These are phyloP conservation scores for Narcine bancroftii DNA, from an alignment of 2,113 vertebrate genomes.

Conservation along the genomic window DNA sequence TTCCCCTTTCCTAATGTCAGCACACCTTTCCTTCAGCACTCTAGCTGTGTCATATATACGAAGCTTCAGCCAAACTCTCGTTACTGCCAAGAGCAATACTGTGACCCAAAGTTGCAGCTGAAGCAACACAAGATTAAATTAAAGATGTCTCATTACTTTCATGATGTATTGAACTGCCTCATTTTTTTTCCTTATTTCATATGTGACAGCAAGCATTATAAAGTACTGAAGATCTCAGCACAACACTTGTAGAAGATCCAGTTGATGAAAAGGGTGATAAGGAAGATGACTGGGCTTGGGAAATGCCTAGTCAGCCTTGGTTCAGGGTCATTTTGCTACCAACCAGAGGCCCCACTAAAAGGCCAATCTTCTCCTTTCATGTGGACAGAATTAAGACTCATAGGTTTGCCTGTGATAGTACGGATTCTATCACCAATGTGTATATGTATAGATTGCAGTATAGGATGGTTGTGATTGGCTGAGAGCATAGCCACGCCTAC, in stretches of 20 bases:
- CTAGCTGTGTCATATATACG: background rate
- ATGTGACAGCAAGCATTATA: background rate
- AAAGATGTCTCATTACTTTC: background rate
- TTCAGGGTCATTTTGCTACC: too few relatives aligned
- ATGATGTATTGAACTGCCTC: background rate
- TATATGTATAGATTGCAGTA: too few relatives aligned
- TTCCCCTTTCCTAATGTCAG: background rate
- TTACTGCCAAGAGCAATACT: background rate
- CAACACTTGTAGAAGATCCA: background rate
- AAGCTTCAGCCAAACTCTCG: background rate
- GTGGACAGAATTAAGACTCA: background rate
- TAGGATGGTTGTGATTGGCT: too few relatives aligned
- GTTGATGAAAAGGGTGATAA: too few relatives aligned
- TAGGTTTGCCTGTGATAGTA: too few relatives aligned
- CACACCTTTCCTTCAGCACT: background rate
- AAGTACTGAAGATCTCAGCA: background rate
- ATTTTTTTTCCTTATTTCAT: background rate
- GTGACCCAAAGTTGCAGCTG: background rate
- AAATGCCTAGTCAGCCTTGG: too few relatives aligned
- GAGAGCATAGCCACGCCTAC: too few relatives aligned
- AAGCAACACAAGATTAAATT: background rate
- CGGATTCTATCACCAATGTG: too few relatives aligned
- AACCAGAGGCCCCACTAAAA: background rate
- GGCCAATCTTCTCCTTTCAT: background rate
- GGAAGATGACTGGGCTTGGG: background rate